These are phyloP conservation scores for Plestiodon gilberti DNA, from an alignment of 2,113 vertebrate species.

Conservation along the genomic window DNA sequence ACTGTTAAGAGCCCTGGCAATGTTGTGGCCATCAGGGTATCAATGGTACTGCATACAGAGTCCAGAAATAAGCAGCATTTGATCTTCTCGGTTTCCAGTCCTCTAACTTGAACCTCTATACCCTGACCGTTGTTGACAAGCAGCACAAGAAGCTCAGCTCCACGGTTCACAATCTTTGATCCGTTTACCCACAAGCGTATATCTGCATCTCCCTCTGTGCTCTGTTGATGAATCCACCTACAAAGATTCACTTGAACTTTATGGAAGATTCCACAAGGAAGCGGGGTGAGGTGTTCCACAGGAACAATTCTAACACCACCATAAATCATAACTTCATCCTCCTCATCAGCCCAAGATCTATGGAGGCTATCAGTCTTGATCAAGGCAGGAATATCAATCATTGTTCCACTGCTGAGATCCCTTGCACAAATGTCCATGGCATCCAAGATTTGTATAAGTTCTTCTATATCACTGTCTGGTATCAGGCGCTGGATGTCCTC, in stretches of 20 bases:
- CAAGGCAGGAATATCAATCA: constrained; percentile 96
- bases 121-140: constrained; percentile 98
- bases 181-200: constrained; percentile 94
- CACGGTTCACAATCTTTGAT: constrained; percentile 86
- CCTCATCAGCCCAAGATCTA: constrained; percentile 95
- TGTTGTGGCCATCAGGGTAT: constrained; percentile 90
- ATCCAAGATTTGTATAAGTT: constrained; percentile 94
- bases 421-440: constrained; percentile 98
- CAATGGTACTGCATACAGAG: constrained; percentile 91
- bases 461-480: constrained; percentile 92
- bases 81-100: constrained; percentile 86
- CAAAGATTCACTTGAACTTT: constrained; percentile 98
- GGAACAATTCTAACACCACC: constrained; percentile 93
- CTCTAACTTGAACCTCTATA: constrained; percentile 92
- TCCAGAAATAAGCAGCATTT: constrained; percentile 93
- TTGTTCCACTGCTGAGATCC: constrained; percentile 87
- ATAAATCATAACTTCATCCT: constrained; percentile 88
- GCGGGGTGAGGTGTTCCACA: constrained; percentile 92
- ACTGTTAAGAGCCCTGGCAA: constrained; percentile 91
- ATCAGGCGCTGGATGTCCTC: constrained; percentile 94
- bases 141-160: constrained; percentile 90
- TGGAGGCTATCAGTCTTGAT: constrained; percentile 94
- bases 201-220: constrained; percentile 86
- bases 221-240: constrained; percentile 95
- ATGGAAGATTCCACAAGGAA: constrained; percentile 96